Base-by-base conservation (phyloP, 2,888 invertebrate genomes). In the Liopterus haemorrhoidalis region DNA sequence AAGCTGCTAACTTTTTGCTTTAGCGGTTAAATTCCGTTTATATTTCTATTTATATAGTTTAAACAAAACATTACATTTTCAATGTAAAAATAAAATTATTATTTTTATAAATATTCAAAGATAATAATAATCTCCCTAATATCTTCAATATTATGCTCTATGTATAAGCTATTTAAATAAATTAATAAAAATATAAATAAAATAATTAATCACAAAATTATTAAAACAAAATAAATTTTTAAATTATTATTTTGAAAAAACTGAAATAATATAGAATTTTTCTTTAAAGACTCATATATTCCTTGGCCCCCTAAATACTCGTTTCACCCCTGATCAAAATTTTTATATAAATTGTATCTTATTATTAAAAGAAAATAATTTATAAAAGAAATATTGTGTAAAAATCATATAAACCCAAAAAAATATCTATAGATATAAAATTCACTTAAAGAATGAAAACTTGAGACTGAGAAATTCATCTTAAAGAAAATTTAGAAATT, bases 1-100 rank as follows among this genome's bases (percentile, higher is more conserved):
- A 76, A 78, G 77, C 77, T 76, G 73, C 78, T 79, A 79, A 79
- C 75, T 78, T 76, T 70, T 70, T 67, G 68, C 64, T 58, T 66
- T 72, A 73, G 74, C 65, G 63, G 61, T 66, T 65, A 56, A 65
- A 66, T 49, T 63, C 63, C 61, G 64, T 69, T 68, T 63, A 61
- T 68, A 64, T 73, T 73, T 74, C 72, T 72, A 70, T 72, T 74
- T 73, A 72, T 73, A 72, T 77, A 78, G 74, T 78, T 77, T 75
- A 77, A 67, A 22, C 49, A 76, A 78, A 76, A 79, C 75, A 60
- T 75, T 78, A 76, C 71, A 76, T 74, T 78, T 79, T 78, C 76
- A 77, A 59, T 75, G 71, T 76, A 76, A 75, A 72, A 72, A 69
- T 70, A 75, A 72, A 72, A 59, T 51, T 38, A 64, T 56, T 63